Evolutionary conservation across 2,113 vertebrate genomes (phyloP).

Genomic region (Gavialis gangeticus): DNA sequence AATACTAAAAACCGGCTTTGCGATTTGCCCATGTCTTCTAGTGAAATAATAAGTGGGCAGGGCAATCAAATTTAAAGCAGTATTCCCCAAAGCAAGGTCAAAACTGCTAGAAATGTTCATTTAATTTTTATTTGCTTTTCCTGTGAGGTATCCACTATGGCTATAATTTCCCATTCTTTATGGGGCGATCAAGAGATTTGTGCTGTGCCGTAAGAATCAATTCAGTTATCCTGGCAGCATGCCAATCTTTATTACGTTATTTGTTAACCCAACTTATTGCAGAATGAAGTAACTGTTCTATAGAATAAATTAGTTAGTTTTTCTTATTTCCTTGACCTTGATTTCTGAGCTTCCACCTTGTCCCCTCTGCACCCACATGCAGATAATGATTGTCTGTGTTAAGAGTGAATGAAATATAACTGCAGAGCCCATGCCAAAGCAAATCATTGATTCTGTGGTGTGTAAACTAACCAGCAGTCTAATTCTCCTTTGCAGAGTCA

Average conservation of each 20-base stretch:
- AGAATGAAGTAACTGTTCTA: slow-evolving; percentile 69
- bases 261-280: slow-evolving; percentile 75
- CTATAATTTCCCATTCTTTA: slow-evolving; percentile 77
- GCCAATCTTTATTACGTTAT: slow-evolving; percentile 78
- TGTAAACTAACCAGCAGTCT: slow-evolving; percentile 30
- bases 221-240: slow-evolving; percentile 71
- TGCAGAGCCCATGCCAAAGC: slow-evolving; percentile 30
- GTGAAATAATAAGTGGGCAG: slow-evolving; percentile 69
- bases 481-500: not conserved
- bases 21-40: slow-evolving; percentile 44
- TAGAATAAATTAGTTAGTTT: slow-evolving; percentile 60
- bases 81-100: slow-evolving; percentile 70
- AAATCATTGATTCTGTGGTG: slow-evolving; percentile 3
- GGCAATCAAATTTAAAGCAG: slow-evolving; percentile 75
- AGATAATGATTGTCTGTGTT: slow-evolving; percentile 63
- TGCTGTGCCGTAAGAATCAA: slow-evolving; percentile 68
- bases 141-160: slow-evolving; percentile 70
- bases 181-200: slow-evolving; percentile 80
- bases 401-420: slow-evolving; percentile 60
- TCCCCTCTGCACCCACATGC: slow-evolving; percentile 51
- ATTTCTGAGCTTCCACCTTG: not conserved
- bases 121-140: slow-evolving; percentile 81
- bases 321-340: slow-evolving; percentile 70
- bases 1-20: slow-evolving; percentile 57
- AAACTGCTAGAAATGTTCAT: slow-evolving; percentile 73